Conservation (phyloP, 2,888 invertebrate genomes). For the Cheilosia pagana region DNA sequence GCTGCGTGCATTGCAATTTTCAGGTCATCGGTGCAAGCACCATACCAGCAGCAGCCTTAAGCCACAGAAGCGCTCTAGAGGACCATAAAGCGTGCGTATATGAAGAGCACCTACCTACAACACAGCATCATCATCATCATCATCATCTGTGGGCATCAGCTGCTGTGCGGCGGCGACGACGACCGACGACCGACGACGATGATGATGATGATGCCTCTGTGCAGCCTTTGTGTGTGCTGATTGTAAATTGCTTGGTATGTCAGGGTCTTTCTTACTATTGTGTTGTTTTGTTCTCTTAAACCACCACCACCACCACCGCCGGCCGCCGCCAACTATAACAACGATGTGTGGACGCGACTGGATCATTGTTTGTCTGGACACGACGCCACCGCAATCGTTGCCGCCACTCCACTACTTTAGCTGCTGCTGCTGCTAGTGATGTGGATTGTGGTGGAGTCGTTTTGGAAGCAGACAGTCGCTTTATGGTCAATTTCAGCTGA, state of each 20-base stretch:
- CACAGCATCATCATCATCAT: conserved; percentile 35
- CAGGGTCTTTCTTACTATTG: conserved; percentile 62
- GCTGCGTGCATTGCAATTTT: conserved; percentile 48
- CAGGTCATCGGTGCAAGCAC: conserved; percentile 64
- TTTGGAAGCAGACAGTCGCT: conserved; percentile 50
- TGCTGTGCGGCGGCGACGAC: conserved; percentile 19
- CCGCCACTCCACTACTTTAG: conserved; percentile 41
- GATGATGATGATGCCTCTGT: conserved; percentile 40
- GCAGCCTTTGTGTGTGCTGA: conserved; percentile 49
- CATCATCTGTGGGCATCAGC: conserved; percentile 60
- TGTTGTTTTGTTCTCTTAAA: conserved; percentile 58
- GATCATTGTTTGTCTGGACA: conserved; percentile 74
- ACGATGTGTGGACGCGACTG: conserved; percentile 66
- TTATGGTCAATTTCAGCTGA: conserved; percentile 65
- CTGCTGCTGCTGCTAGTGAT: conserved; percentile 27
- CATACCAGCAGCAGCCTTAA: conserved; percentile 29
- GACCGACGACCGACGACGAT: conserved; percentile 4
- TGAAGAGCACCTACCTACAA: conserved; percentile 61
- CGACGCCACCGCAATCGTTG: conserved; percentile 70
- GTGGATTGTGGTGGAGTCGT: conserved; percentile 37
- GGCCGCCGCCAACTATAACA: conserved; percentile 38
- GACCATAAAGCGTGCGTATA: conserved; percentile 1
- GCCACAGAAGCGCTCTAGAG: conserved; percentile 29
- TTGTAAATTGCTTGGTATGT: conserved; percentile 72
- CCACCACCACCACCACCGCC: conserved; percentile 13